Evolutionary conservation across 2,797 vertebrate species (phyloP), one percentile per base, ranked within the genome.

Genomic region (Streptopelia turtur): DNA sequence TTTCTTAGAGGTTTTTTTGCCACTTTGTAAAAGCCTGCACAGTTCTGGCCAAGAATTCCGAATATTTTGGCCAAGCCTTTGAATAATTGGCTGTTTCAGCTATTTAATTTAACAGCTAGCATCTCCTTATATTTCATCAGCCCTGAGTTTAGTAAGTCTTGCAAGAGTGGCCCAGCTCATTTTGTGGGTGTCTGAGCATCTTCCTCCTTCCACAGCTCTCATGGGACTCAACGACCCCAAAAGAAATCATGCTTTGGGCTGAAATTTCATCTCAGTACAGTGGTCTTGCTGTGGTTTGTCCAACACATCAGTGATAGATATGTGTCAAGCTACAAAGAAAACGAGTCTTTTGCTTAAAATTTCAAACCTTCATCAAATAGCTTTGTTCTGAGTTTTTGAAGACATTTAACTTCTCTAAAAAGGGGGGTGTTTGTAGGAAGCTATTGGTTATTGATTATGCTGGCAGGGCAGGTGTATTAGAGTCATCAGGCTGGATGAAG

Each of bases 171-270:
- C 81, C 49, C n/a, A 66, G 60, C 28, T 77, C 45, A 1, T 49
- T 55, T 64, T 37, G 0, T 6, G 65, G 20, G 2, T 17, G 21
- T 61, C 49, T 39, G 57, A 39, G 49, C 66, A 27, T 27, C 43
- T n/a, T 45, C 76, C 64, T 74, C 53, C 85, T 53, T 57, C 71
- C 61, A 16, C 79, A 64, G 6, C 56, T 60, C 59, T 50, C 3
- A 0, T 1, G 60, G 76, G 28, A 16, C 52, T 18, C 43, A 31
- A 8, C 5, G 3, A 14, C 5, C 35, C 21, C 12, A 5, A 45
- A 7, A 64, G 28, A 41, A 86, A 68, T 41, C 16, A 17, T 2
- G 10, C 31, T 65, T 37, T n/a, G 80, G 55, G 77, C 18, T 47
- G n/a, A 53, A 71, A 47, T 55, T 70, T 78, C 74, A 17, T 25